These are phyloP conservation scores for Drosophila formosana DNA, from an alignment of 2,888 invertebrate genomes.

Conservation along the genomic window DNA sequence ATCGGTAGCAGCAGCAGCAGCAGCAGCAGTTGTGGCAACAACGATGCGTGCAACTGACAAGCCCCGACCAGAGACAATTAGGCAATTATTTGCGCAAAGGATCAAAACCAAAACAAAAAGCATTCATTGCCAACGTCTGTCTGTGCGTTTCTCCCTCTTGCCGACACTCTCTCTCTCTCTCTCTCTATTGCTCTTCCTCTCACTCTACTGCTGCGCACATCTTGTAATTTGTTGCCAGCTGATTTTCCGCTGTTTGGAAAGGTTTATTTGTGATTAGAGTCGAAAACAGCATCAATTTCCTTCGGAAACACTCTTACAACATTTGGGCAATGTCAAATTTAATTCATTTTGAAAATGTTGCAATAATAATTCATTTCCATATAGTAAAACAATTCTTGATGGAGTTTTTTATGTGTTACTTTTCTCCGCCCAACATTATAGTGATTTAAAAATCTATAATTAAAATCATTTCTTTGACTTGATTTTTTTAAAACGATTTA, in stretches of 20 bases:
- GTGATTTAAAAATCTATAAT: no score
- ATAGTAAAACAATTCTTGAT: no score
- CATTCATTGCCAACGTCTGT: slow-evolving; percentile 56
- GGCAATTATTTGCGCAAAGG: slow-evolving; percentile 82
- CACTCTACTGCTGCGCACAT: slow-evolving; percentile 14
- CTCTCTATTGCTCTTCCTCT: slow-evolving; percentile 4
- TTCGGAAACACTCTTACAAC: neutral
- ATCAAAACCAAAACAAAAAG: slow-evolving; percentile 80
- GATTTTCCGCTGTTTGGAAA: neutral
- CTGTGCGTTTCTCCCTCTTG: slow-evolving; percentile 5
- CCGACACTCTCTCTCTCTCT: neutral
- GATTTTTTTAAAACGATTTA: no score
- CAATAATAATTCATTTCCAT: no score
- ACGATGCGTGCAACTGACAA: slow-evolving; percentile 61
- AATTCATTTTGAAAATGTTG: no score
- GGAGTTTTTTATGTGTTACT: no score
- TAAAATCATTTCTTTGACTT: no score
- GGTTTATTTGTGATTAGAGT: neutral
- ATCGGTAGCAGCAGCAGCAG: slow-evolving; percentile 19
- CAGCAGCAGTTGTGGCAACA: slow-evolving; percentile 19
- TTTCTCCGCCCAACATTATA: no score
- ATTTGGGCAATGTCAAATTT: no score
- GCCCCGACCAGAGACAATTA: slow-evolving; percentile 77
- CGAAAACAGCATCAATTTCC: neutral
- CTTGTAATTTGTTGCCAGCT: slow-evolving; percentile 5